These are phyloP conservation scores for Hydrozoanthus gracilis DNA, from an alignment of 92 coral and sea anemone species.

Conservation along the genomic window DNA sequence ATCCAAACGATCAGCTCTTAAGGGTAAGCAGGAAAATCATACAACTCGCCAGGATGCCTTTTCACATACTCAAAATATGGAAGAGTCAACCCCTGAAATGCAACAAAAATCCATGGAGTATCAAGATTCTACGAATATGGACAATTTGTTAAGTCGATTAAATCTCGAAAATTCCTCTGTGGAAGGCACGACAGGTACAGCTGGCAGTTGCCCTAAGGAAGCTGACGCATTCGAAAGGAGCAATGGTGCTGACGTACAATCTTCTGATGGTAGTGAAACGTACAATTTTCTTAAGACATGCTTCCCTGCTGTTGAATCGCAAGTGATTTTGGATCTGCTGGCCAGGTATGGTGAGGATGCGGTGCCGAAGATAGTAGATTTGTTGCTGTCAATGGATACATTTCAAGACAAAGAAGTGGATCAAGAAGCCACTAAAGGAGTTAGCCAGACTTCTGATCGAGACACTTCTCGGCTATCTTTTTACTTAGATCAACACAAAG, in stretches of 20 bases:
- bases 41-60: not conserved
- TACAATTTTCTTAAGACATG: constrained; percentile 79
- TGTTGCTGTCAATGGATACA: constrained; percentile 51
- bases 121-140: not conserved
- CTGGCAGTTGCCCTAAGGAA: not conserved
- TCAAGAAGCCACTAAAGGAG: not conserved
- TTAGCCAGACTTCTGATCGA: not conserved
- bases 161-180: not conserved
- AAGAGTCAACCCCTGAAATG: constrained; percentile 19
- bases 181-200: not conserved
- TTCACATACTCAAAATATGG: not conserved
- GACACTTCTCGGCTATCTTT: not conserved
- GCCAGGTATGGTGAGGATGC: constrained; percentile 56
- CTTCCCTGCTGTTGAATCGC: constrained; percentile 71
- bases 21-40: not conserved
- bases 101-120: not conserved
- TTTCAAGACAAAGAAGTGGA: not conserved
- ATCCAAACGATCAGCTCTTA: constrained; percentile 19
- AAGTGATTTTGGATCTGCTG: constrained; percentile 47
- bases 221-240: not conserved
- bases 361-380: constrained; percentile 68
- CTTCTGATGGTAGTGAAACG: constrained; percentile 33
- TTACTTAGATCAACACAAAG: not conserved
- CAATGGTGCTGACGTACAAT: constrained; percentile 11
- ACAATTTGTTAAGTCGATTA: not conserved